Evolutionary conservation across 2,888 invertebrate genomes (phyloP).

Genomic region (Luffia ferchaultella): DNA sequence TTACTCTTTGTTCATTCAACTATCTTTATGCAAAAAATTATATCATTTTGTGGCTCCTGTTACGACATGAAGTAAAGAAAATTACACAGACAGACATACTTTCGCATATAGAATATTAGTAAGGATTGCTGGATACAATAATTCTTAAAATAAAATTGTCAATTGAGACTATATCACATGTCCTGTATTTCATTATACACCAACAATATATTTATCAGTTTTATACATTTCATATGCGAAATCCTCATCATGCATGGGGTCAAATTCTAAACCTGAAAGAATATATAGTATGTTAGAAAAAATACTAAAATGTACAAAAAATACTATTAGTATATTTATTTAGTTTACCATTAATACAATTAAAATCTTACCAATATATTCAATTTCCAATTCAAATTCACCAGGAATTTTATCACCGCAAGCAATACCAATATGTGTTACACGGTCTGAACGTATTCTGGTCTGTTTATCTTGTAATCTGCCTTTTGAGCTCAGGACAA

Average conservation of each 20-base stretch:
- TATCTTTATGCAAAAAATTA: too few species aligned
- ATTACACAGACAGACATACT: too few species aligned
- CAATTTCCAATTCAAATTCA: constrained; percentile 82
- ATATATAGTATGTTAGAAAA: neutral
- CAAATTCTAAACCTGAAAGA: constrained; percentile 74
- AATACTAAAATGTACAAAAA: neutral
- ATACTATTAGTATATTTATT: neutral
- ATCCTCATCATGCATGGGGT: constrained; percentile 81
- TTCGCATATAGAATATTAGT: neutral
- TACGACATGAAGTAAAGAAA: too few species aligned
- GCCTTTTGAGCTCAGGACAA: constrained; percentile 83
- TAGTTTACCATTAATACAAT: neutral
- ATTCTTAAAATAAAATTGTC: neutral
- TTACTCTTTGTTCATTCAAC: too few species aligned
- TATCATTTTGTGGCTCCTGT: too few species aligned
- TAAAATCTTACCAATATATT: constrained; percentile 76
- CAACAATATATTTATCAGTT: constrained; percentile 71
- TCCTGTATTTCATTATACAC: constrained; percentile 42
- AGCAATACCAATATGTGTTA: constrained; percentile 84
- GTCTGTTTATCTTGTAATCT: constrained; percentile 84
- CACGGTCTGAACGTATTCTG: constrained; percentile 63
- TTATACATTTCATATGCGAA: constrained; percentile 95
- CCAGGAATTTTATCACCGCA: constrained; percentile 82
- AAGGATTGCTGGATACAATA: neutral
- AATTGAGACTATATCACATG: neutral